Evolutionary conservation across 1,140 invertebrate genomes (phyloP).

Genomic region (Drosophila repleta): DNA sequence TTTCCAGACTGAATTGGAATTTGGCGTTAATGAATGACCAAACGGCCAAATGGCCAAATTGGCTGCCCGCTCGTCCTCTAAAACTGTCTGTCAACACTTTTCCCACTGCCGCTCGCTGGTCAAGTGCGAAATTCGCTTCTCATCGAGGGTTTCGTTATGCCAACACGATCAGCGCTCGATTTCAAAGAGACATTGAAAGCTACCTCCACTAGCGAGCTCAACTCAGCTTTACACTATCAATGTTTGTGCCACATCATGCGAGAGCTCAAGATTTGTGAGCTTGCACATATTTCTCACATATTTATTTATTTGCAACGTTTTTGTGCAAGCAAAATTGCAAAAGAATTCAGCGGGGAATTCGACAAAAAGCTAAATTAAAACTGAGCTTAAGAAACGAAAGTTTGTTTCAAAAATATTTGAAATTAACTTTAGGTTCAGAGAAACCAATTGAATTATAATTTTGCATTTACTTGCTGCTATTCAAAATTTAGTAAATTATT

Average conservation of each 20-base stretch:
- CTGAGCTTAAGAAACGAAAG: conserved; percentile 5
- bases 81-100: conserved; percentile 34
- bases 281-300: conserved; percentile 23
- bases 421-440: neutral
- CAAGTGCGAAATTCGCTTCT: conserved; percentile 31
- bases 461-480: neutral
- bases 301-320: conserved; percentile 18
- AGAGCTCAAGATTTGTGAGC: conserved; percentile 23
- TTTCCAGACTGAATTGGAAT: conserved; percentile 60
- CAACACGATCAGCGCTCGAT: conserved; percentile 46
- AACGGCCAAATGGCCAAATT: conserved; percentile 29
- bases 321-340: conserved; percentile 20
- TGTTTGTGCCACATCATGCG: conserved; percentile 48
- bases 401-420: neutral
- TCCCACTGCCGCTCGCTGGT: conserved; percentile 33
- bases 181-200: conserved; percentile 58
- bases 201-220: neutral
- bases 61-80: neutral
- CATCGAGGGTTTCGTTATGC: conserved; percentile 43
- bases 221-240: neutral
- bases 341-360: conserved; percentile 5
- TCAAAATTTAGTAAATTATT: too few species aligned
- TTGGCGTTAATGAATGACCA: conserved; percentile 47
- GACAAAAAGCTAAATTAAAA: neutral
- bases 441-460: neutral